Percentiles rank a stretch among this genome's conserved stretches.
Evolutionary conservation across 1,140 invertebrate genomes (phyloP).

Genomic region (Panagrolaimus sp.): DNA sequence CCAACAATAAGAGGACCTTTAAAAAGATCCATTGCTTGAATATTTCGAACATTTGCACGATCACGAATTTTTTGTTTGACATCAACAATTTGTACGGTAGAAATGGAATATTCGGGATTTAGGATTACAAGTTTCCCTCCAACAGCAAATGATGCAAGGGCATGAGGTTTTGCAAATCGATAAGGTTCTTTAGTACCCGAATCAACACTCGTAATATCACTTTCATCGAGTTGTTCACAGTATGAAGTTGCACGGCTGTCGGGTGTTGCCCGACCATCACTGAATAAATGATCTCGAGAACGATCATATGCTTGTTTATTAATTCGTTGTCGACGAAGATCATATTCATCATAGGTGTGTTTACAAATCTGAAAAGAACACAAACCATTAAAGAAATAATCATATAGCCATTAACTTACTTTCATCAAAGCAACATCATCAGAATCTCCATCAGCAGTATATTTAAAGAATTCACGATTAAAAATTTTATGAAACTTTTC

Average conservation of each 20-base stretch:
- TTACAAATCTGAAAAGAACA: slow-evolving; percentile 39
- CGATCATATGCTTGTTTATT: slow-evolving; percentile 35
- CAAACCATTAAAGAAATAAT: not conserved
- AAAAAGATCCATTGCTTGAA: slow-evolving; percentile 42
- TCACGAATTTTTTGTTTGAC: slow-evolving; percentile 37
- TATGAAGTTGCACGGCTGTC: slow-evolving; percentile 43
- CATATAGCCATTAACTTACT: slow-evolving; percentile 20
- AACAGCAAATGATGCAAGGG: slow-evolving; percentile 28
- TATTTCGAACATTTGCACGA: slow-evolving; percentile 20
- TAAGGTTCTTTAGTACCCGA: slow-evolving; percentile 36
- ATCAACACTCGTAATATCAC: slow-evolving; percentile 10
- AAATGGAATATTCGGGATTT: slow-evolving; percentile 36
- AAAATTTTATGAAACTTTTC: slow-evolving; percentile 35
- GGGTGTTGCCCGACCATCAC: slow-evolving; percentile 45
- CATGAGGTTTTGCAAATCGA: slow-evolving; percentile 39
- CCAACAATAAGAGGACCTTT: slow-evolving; percentile 44
- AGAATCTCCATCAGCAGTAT: slow-evolving; percentile 26
- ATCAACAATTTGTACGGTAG: slow-evolving; percentile 36
- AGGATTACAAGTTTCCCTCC: slow-evolving; percentile 37
- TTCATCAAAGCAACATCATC: slow-evolving; percentile 40
- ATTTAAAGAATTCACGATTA: slow-evolving; percentile 49
- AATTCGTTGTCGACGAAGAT: slow-evolving; percentile 20
- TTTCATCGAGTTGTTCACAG: slow-evolving; percentile 31
- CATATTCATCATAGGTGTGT: slow-evolving; percentile 35
- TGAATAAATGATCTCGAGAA: slow-evolving; percentile 39